phyloP scores from a whole-genome alignment of 2,888 invertebrate species.

The Pediacus dermestoides region DNA sequence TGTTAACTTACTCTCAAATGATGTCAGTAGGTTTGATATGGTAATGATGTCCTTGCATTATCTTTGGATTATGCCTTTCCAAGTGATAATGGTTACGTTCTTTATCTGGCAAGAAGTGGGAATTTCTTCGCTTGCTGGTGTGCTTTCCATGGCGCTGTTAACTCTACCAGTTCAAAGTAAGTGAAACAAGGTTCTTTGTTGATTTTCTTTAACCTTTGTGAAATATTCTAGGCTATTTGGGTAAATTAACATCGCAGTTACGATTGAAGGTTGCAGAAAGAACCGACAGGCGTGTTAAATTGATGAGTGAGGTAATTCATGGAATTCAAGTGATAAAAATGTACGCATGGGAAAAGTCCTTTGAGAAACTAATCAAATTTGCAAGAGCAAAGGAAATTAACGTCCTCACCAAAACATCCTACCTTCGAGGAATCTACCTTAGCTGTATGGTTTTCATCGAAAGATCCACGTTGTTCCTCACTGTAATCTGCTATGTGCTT shows the following conservation, averaged over 20 bases:
- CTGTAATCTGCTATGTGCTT: constrained; percentile 72
- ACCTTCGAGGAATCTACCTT: constrained; percentile 61
- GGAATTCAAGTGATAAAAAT: constrained; percentile 74
- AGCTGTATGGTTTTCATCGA: constrained; percentile 74
- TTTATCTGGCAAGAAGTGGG: constrained; percentile 57
- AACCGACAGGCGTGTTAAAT: constrained; percentile 63
- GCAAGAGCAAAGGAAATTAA: constrained; percentile 67
- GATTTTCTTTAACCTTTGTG: background rate
- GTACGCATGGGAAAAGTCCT: constrained; percentile 74
- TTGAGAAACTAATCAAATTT: constrained; percentile 58
- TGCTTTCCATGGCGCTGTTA: constrained; percentile 54
- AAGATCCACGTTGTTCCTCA: constrained; percentile 76
- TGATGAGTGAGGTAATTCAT: constrained; percentile 70
- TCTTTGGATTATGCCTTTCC: constrained; percentile 76
- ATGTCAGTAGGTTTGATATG: constrained; percentile 76
- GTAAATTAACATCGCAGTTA: constrained; percentile 46
- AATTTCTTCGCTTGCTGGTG: constrained; percentile 58
- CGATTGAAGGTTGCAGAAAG: constrained; percentile 49
- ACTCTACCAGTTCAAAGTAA: constrained; percentile 53
- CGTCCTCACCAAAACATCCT: constrained; percentile 57
- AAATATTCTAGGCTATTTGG: constrained; percentile 27
- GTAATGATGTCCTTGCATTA: constrained; percentile 67
- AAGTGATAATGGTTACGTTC: constrained; percentile 59
- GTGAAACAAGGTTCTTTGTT: constrained; percentile 2
- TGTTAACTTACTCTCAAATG: constrained; percentile 80